These are phyloP conservation scores for Nasonia oneida DNA, from an alignment of 2,888 invertebrate species.

Conservation along the genomic window DNA sequence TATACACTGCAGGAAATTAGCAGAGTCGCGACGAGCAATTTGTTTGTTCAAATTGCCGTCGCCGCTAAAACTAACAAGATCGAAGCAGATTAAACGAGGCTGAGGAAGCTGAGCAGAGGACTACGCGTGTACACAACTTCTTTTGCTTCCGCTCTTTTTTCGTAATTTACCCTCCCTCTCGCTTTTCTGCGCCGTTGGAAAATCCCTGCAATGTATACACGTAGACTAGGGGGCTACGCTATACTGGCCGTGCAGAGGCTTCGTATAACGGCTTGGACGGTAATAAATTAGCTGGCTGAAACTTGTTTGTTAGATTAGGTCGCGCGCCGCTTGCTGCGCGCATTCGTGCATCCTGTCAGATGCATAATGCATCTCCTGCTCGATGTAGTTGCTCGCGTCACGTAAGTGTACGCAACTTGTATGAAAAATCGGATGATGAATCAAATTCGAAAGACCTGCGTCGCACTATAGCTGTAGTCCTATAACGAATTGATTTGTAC, in stretches of 20 bases:
- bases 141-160: constrained; percentile 5
- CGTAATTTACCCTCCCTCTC: neutral
- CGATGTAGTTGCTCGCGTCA: neutral
- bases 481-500: constrained; percentile 8
- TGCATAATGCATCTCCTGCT: neutral
- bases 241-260: neutral
- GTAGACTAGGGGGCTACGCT: neutral
- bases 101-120: neutral
- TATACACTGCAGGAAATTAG: constrained; percentile 36
- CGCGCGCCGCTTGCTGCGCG: neutral
- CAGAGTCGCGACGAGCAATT: constrained; percentile 18
- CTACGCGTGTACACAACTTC: neutral
- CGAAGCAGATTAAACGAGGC: constrained; percentile 17
- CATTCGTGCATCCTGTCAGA: neutral
- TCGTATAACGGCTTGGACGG: constrained; percentile 17
- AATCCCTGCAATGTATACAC: neutral
- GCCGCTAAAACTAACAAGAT: constrained; percentile 33
- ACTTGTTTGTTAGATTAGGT: constrained; percentile 43
- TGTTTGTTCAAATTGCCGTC: constrained; percentile 42
- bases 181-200: neutral
- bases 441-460: too few relatives aligned
- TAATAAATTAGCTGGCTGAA: constrained; percentile 28
- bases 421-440: too few relatives aligned
- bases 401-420: neutral
- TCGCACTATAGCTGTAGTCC: too few relatives aligned